Conservation (phyloP, 2,888 invertebrate species). For the Reticulitermes lucifugus region DNA sequence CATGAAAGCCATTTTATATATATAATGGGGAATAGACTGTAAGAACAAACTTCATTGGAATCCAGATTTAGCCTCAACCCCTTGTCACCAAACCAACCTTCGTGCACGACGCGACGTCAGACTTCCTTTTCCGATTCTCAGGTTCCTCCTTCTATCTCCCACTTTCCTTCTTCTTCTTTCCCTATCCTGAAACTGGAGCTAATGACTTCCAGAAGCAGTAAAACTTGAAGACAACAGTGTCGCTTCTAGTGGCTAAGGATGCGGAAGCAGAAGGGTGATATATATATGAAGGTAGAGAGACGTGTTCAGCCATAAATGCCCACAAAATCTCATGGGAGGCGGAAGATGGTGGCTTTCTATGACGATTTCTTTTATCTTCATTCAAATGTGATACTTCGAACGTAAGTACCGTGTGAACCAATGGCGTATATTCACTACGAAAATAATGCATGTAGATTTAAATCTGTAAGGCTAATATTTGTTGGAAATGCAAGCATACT, state of each 20-base stretch:
- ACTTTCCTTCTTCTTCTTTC: constrained; percentile 34
- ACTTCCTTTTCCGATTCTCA: constrained; percentile 35
- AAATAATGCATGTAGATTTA: neutral
- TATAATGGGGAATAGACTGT: too few species aligned
- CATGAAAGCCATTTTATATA: too few species aligned
- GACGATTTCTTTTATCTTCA: constrained; percentile 10
- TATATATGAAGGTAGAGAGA: constrained; percentile 27
- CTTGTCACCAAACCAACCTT: neutral
- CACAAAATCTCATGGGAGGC: constrained; percentile 18
- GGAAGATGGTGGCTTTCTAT: constrained; percentile 13
- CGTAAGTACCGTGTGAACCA: neutral
- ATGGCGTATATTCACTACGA: neutral
- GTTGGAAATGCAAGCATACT: too few species aligned
- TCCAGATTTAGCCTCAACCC: neutral
- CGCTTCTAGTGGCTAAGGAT: neutral
- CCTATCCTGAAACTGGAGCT: constrained; percentile 27
- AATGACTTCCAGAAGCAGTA: constrained; percentile 51
- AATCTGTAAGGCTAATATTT: too few species aligned
- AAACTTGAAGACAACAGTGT: constrained; percentile 37
- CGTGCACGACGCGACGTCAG: neutral
- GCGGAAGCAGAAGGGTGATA: constrained; percentile 15
- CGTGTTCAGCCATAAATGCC: constrained; percentile 34
- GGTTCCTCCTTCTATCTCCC: constrained; percentile 13
- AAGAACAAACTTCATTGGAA: neutral
- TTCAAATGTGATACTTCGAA: neutral